phyloP scores from a whole-genome alignment of 1,140 invertebrate genomes.

The Leptoteleia sp. region DNA sequence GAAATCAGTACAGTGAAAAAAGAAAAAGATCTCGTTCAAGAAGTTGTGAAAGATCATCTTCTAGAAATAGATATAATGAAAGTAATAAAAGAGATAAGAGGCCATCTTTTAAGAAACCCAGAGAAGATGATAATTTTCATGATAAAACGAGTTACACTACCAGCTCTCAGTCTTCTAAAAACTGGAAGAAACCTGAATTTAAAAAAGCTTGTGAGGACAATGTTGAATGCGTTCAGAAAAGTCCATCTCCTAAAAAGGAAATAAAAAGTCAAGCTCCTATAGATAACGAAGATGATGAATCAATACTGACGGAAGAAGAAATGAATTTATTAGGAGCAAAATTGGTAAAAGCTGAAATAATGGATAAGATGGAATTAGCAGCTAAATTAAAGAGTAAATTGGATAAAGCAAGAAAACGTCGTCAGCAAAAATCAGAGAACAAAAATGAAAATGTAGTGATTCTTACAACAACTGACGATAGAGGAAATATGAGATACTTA shows the following conservation, averaged over 20 bases:
- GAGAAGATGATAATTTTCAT: conserved; percentile 65
- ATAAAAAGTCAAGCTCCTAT: too few species aligned
- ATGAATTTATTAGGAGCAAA: conserved; percentile 94
- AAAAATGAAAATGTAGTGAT: conserved; percentile 83
- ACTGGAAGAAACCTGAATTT: conserved; percentile 67
- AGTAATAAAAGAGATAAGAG: conserved; percentile 46
- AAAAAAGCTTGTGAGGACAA: conserved; percentile 25
- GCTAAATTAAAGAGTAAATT: conserved; percentile 88
- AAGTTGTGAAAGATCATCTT: conserved; percentile 54
- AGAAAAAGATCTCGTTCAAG: conserved; percentile 62
- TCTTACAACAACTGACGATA: conserved; percentile 86
- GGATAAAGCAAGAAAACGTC: conserved; percentile 84
- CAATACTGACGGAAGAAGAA: conserved; percentile 87
- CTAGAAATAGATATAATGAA: conserved; percentile 10
- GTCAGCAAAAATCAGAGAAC: conserved; percentile 76
- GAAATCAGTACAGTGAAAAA: conserved; percentile 11
- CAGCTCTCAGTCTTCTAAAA: conserved; percentile 59
- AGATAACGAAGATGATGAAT: conserved; percentile 36
- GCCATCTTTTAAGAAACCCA: conserved; percentile 80
- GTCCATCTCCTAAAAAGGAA: conserved; percentile 18
- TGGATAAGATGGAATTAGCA: conserved; percentile 89
- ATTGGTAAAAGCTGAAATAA: conserved; percentile 94
- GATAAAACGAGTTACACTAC: conserved; percentile 3
- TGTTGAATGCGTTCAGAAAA: not conserved
- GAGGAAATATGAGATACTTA: conserved; percentile 80